Conservation (phyloP, 2,888 invertebrate species). For the Pyrocoelia pectoralis region DNA sequence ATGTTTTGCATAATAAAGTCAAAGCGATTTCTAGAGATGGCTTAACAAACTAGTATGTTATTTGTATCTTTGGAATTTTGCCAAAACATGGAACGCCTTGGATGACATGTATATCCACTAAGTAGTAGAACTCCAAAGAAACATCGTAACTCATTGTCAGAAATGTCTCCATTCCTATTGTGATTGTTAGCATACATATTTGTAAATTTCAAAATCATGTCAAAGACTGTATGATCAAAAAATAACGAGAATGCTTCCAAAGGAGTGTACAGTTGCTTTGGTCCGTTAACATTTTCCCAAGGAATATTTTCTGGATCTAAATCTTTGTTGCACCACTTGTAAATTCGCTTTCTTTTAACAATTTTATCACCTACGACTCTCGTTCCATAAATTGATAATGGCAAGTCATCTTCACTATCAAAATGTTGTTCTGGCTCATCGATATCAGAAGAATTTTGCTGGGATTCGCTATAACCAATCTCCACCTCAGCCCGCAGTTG, state of each 20-base stretch:
- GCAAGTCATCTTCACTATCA: constrained; percentile 24
- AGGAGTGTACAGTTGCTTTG: constrained; percentile 11
- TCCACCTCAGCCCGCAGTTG: constrained; percentile 32
- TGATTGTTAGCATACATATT: constrained; percentile 27
- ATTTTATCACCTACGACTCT: constrained; percentile 2
- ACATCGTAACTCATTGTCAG: constrained; percentile 29
- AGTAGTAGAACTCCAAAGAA: constrained; percentile 45
- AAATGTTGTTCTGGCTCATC: constrained; percentile 12
- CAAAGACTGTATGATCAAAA: constrained; percentile 15
- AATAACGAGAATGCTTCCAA: constrained; percentile 8
- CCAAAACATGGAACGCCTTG: constrained; percentile 41
- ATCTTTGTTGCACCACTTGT: constrained; percentile 4
- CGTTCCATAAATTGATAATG: constrained; percentile 17
- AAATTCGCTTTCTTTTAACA: constrained; percentile 6
- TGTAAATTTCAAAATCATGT: constrained; percentile 10
- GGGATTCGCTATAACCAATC: neutral
- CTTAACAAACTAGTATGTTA: constrained; percentile 14
- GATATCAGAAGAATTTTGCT: neutral
- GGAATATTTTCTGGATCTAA: neutral
- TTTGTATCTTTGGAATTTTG: constrained; percentile 35
- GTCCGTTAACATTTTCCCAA: neutral
- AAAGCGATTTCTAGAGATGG: constrained; percentile 22
- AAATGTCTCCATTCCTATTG: constrained; percentile 22
- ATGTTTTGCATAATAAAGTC: constrained; percentile 26
- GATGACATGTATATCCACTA: constrained; percentile 44